Base-by-base conservation (phyloP, 2,888 invertebrate species). In the Pycnomerus fuliginosus region DNA sequence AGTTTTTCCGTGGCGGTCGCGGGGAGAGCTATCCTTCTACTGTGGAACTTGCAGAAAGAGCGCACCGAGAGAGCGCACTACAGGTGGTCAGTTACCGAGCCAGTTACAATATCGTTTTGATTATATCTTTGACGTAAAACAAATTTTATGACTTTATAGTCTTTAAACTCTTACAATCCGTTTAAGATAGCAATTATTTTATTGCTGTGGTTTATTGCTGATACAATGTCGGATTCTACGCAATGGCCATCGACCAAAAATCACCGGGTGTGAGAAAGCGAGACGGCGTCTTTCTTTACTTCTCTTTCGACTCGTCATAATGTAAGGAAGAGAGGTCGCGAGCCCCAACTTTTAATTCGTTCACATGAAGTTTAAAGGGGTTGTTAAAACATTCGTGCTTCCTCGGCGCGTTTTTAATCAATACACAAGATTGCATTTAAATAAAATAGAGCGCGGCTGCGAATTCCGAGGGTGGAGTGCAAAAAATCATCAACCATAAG, bases 351-450 rank as follows among this genome's bases (percentile, higher is more conserved):
- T 61, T 61, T 62, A 60, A 63, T 62, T 60, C 61, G 58, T 61
- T 53, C 60, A 62, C 60, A 63, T 63, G 62, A 57, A 61, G 25
- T 62, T 56, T 58, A 56, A 61, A 55, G 60, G 61, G 62, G 61
- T 64, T 61, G 61, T 62, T 59, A 63, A 62, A 63, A 63, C 61
- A 62, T 61, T 64, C 64, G 62, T 62, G 61, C 61, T 60, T 61
- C 52, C 61, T 58, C 58, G 56, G 58, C 58, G 53, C 57, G 58
- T 64, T 64, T 64, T 64, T 64, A 64, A 63, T 64, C 64, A 63
- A 64, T 64, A 64, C n/a, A n/a, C 63, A 60, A 55, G 62, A 64
- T 63, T 64, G 61, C 63, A 64, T 64, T 63, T 63, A 59, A 64
- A 64, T 64, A 63, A 64, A 64, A 64, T 62, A 62, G 62, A 60